Conservation (phyloP, 2,797 vertebrate species). For the Epinephelus coioides region DNA sequence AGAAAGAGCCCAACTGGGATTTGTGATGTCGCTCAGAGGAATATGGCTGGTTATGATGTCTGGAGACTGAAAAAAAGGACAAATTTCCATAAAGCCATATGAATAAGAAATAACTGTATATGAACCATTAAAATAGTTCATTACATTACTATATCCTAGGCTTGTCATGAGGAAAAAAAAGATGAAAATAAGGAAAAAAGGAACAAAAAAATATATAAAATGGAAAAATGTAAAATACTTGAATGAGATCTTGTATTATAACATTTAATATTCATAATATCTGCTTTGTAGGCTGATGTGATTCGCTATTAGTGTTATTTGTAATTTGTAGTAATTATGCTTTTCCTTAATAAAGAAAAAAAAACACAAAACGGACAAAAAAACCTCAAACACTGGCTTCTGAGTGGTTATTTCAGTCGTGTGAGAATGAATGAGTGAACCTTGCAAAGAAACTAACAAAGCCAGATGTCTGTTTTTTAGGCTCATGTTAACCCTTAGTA, state of each 20-base stretch:
- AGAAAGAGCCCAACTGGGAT: conserved; percentile 33
- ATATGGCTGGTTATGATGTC: conserved; percentile 74
- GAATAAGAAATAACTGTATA: conserved; percentile 87
- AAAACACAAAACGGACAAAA: conserved; percentile 97
- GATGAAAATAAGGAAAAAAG: conserved; percentile 80
- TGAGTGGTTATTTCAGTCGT: conserved; percentile 34
- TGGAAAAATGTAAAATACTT: conserved; percentile 98
- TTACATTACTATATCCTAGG: conserved; percentile 92
- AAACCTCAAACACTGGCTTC: conserved; percentile 88
- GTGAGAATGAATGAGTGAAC: background rate
- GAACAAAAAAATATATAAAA: conserved; percentile 88
- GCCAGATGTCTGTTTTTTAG: background rate
- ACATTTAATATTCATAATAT: conserved; percentile 99
- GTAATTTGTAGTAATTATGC: conserved; percentile 99
- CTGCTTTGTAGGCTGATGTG: conserved; percentile 99
- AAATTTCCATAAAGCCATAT: conserved; percentile 87
- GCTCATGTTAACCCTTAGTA: background rate
- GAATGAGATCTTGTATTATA: conserved; percentile 99
- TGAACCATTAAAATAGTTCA: conserved; percentile 90
- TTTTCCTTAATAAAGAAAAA: conserved; percentile 99
- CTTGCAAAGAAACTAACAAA: background rate
- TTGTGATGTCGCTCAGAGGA: conserved; percentile 61
- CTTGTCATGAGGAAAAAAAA: conserved; percentile 92
- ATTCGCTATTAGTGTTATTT: conserved; percentile 99
- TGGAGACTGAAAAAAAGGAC: conserved; percentile 76